phyloP scores from a whole-genome alignment of 2,797 vertebrate species.

The Selene dorsalis region DNA sequence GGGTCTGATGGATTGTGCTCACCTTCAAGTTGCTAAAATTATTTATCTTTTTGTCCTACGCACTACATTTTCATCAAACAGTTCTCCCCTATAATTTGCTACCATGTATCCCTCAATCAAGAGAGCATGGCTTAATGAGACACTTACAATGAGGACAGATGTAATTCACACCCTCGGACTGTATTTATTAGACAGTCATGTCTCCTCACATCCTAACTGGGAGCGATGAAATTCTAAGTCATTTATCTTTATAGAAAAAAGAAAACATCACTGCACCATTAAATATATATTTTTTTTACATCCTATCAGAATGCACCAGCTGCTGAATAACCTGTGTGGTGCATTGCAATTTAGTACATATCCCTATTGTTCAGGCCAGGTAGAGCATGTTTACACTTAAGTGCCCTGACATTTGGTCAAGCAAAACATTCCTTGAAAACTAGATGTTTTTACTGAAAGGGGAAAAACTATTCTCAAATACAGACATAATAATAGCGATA shows the following conservation, averaged over 20 bases:
- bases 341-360: slow-evolving; percentile 31
- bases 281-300: slow-evolving; percentile 44
- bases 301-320: slow-evolving; percentile 41
- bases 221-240: slow-evolving; percentile 68
- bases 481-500: neutral
- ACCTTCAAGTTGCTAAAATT: slow-evolving; percentile 76
- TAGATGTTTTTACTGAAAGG: neutral
- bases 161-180: slow-evolving; percentile 70
- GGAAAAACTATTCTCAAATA: neutral
- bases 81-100: slow-evolving; percentile 66
- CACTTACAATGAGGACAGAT: slow-evolving; percentile 77
- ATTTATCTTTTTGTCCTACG: slow-evolving; percentile 75
- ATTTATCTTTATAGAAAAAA: slow-evolving; percentile 47
- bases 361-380: slow-evolving; percentile 9
- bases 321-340: slow-evolving; percentile 42
- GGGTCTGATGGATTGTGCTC: slow-evolving; percentile 74
- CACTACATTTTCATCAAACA: slow-evolving; percentile 73
- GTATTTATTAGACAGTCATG: slow-evolving; percentile 71
- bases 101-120: slow-evolving; percentile 71
- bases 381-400: slow-evolving; percentile 17
- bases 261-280: slow-evolving; percentile 48
- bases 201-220: slow-evolving; percentile 57
- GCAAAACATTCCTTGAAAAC: neutral
- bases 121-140: slow-evolving; percentile 72
- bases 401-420: neutral